phyloP scores from a whole-genome alignment of 2,113 vertebrate species.

The Apaloderma vittatum region DNA sequence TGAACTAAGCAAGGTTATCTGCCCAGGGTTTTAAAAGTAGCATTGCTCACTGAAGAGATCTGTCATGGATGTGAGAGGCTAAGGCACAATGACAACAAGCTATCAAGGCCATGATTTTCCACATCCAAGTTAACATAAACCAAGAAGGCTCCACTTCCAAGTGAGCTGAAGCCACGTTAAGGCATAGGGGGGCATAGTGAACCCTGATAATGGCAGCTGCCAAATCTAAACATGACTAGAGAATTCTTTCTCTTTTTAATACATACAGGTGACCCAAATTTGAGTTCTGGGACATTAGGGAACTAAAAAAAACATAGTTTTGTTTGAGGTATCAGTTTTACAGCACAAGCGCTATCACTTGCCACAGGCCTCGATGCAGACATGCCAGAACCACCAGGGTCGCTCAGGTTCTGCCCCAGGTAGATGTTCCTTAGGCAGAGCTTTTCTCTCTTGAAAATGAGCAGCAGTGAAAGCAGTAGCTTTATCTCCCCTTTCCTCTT shows the following conservation, averaged over 20 bases:
- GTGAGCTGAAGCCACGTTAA: neutral
- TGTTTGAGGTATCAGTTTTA: conserved; percentile 37
- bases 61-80: neutral
- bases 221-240: neutral
- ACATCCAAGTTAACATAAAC: neutral
- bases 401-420: neutral
- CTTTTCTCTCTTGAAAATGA: neutral
- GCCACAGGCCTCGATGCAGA: neutral
- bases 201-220: neutral
- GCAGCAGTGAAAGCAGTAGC: neutral
- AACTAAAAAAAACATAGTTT: neutral
- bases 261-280: neutral
- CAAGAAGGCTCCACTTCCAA: neutral
- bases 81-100: neutral
- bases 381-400: neutral
- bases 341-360: neutral
- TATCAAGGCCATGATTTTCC: neutral
- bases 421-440: neutral
- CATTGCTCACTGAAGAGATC: neutral
- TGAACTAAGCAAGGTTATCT: neutral
- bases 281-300: neutral
- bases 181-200: neutral
- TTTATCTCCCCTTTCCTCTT: neutral
- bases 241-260: neutral
- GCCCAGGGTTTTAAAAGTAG: neutral